phyloP scores from a whole-genome alignment of 1,140 invertebrate species.

The Sesamia nonagrioides region DNA sequence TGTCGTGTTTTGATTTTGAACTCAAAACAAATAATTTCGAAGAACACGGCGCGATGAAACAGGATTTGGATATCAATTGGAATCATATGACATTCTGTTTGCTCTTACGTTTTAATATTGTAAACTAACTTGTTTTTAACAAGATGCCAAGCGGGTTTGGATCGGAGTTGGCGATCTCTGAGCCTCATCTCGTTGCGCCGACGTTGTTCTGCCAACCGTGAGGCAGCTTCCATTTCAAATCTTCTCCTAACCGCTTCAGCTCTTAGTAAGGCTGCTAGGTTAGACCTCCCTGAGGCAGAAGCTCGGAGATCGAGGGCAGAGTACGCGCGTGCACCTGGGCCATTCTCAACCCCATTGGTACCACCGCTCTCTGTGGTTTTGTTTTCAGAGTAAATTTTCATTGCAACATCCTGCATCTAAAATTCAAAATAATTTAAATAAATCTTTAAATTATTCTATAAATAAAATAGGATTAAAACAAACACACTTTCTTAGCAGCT shows the following conservation, averaged over 20 bases:
- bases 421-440: slow-evolving; percentile 48
- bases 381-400: slow-evolving; percentile 79
- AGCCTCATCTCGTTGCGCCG: slow-evolving; percentile 88
- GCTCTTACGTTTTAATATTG: slow-evolving; percentile 33
- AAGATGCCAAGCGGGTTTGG: slow-evolving; percentile 91
- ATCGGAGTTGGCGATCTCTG: slow-evolving; percentile 88
- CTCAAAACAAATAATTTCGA: not conserved
- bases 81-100: slow-evolving; percentile 2
- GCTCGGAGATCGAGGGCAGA: slow-evolving; percentile 77
- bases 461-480: not conserved
- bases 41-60: not conserved
- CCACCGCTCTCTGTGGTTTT: slow-evolving; percentile 69
- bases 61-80: not conserved
- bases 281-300: slow-evolving; percentile 88
- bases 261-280: slow-evolving; percentile 91
- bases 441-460: too few relatives aligned
- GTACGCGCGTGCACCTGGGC: slow-evolving; percentile 65
- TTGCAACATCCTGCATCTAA: slow-evolving; percentile 79
- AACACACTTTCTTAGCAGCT: slow-evolving; percentile 77
- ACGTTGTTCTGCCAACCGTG: slow-evolving; percentile 88
- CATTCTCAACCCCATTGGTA: slow-evolving; percentile 45
- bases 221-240: slow-evolving; percentile 89
- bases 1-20: not conserved
- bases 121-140: slow-evolving; percentile 87
- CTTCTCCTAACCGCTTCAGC: slow-evolving; percentile 90